Conservation (phyloP, 2,797 vertebrate genomes). For the Petrocephalus sullivani region DNA sequence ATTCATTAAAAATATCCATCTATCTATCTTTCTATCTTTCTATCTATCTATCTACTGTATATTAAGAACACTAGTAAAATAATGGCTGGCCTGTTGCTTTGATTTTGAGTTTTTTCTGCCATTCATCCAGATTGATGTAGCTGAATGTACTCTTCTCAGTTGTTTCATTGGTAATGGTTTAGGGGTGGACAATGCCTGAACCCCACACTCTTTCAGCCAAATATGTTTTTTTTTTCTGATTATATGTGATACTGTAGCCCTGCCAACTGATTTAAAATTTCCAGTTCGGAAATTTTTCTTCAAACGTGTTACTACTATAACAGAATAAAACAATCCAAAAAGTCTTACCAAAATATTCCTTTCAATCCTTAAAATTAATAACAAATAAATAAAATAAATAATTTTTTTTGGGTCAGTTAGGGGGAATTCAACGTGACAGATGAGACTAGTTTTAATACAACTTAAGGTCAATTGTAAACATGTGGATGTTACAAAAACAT, state of each 20-base stretch:
- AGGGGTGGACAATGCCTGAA: too few relatives aligned
- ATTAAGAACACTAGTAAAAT: not conserved
- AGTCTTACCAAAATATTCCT: not conserved
- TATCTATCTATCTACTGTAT: not conserved
- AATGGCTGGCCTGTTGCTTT: not conserved
- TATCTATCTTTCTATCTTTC: too few relatives aligned
- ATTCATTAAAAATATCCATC: not conserved
- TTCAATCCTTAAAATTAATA: not conserved
- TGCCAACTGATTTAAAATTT: not conserved
- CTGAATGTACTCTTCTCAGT: not conserved
- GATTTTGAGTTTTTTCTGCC: not conserved
- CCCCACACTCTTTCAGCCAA: not conserved
- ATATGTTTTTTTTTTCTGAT: not conserved
- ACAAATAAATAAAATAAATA: not conserved
- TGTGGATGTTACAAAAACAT: not conserved
- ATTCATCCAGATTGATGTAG: not conserved
- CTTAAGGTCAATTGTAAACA: not conserved
- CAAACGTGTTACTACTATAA: not conserved
- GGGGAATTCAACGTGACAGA: not conserved
- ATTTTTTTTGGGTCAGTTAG: not conserved
- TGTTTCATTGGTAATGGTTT: not conserved
- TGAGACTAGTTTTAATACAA: not conserved
- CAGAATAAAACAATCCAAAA: not conserved
- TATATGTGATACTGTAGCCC: not conserved
- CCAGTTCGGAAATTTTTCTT: not conserved